Base-by-base conservation (phyloP, 2,113 vertebrate genomes). In the Bubo scandiacus region DNA sequence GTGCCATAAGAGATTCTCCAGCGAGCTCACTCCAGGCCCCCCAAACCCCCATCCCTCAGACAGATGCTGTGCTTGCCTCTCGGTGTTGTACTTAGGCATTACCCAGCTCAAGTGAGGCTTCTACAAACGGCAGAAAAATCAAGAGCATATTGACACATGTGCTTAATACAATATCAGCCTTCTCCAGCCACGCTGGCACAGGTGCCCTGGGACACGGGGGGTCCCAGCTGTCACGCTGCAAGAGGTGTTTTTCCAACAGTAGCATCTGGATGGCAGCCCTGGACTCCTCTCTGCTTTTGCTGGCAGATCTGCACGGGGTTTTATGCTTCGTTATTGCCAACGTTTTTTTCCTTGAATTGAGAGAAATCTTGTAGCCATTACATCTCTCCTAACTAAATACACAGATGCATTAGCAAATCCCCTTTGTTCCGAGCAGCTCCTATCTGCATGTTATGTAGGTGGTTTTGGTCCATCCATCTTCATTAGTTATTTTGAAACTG, bases 321-420 rank as follows among this genome's bases (percentile, higher is more conserved):
- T 29, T 12, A 22, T 6, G 80, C 92, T 81, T 42, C 4, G 0
- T 15, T 38, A n/a, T 57, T 70, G 59, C 81, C 52, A 3, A 21
- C 12, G 81, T 47, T 61, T 5, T 86, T 97, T 97, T 97, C 97
- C 97, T 96, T 97, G 97, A 97, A 96, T 36, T 97, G 95, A 96
- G 79, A 91, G 85, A 65, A 95, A 42, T 65, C 43, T 11, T 52
- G 54, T 42, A 22, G 62, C 72, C 15, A 1, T 65, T 73, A 20
- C 51, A 3, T 29, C 88, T 68, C 78, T 32, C 54, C 30, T 10
- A 36, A 29, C 55, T 18, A 25, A 30, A 5, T 7, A 10, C 27
- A 3, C 5, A 18, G 92, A 5, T 32, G 77, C 14, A 21, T 4
- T 42, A 42, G 84, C 38, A 40, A 43, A 18, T 6, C 43, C 47